Evolutionary conservation across 2,797 vertebrate species (phyloP).

Genomic region (Pelochelys cantorii): DNA sequence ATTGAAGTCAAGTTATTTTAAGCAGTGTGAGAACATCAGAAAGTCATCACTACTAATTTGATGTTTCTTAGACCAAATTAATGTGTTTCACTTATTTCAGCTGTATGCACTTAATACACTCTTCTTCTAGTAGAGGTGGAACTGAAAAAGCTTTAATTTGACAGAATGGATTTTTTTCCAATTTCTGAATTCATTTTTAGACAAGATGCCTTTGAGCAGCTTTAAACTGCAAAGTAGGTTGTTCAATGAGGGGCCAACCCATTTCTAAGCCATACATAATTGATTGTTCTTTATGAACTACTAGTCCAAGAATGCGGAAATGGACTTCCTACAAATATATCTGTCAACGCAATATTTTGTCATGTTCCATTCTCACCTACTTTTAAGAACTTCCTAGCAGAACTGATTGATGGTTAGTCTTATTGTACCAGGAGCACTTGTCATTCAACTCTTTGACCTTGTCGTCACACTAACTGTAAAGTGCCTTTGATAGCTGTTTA

Average conservation of each 20-base stretch:
- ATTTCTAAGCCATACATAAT: neutral
- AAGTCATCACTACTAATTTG: neutral
- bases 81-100: neutral
- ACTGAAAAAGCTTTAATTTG: neutral
- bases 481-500: constrained; percentile 69
- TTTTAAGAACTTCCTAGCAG: constrained; percentile 56
- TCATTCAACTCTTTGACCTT: constrained; percentile 65
- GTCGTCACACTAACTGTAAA: constrained; percentile 39
- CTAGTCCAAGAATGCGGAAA: constrained; percentile 22
- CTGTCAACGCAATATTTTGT: constrained; percentile 26
- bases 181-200: constrained; percentile 23
- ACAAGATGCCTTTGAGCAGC: neutral
- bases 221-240: neutral
- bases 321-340: neutral
- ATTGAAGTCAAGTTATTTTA: neutral
- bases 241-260: neutral
- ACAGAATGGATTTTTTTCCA: neutral
- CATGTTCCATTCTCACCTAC: constrained; percentile 33
- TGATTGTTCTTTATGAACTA: neutral
- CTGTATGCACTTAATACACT: neutral
- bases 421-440: constrained; percentile 17
- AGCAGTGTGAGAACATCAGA: neutral
- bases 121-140: neutral
- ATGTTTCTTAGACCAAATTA: neutral
- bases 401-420: constrained; percentile 63